These are phyloP conservation scores for Ochlodes sylvanus DNA, from an alignment of 2,888 invertebrate genomes.

Conservation along the genomic window DNA sequence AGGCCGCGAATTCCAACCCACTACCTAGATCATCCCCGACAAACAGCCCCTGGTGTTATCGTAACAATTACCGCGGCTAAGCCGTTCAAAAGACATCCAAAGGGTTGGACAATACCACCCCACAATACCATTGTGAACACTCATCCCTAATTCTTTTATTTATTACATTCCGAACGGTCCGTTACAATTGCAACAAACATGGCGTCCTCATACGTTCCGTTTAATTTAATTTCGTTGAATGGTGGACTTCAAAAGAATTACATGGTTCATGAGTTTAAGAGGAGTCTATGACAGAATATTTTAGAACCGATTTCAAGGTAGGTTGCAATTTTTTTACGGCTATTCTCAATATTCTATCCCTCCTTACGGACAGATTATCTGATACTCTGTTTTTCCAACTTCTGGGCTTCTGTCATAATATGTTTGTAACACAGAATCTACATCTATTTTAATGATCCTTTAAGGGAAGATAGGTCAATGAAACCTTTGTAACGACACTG, in stretches of 20 bases:
- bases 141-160: constrained; percentile 43
- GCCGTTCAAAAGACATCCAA: constrained; percentile 47
- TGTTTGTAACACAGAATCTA: too few species aligned
- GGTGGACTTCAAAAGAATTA: constrained; percentile 36
- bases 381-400: too few species aligned
- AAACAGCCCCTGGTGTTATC: constrained; percentile 49
- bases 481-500: too few species aligned
- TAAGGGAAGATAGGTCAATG: too few species aligned
- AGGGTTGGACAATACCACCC: constrained; percentile 50
- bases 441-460: too few species aligned
- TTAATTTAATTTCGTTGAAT: constrained; percentile 46
- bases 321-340: too few species aligned
- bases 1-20: not conserved
- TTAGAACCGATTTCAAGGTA: not conserved
- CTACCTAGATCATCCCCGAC: constrained; percentile 35
- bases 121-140: constrained; percentile 43
- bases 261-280: constrained; percentile 14
- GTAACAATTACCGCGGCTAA: constrained; percentile 53
- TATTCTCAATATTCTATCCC: too few species aligned
- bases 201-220: constrained; percentile 42
- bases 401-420: too few species aligned
- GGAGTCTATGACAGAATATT: constrained; percentile 6
- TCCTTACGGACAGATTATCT: too few species aligned
- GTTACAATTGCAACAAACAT: constrained; percentile 45
- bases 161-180: constrained; percentile 36